A percentile compares a stretch with the other conserved stretches of the same genome.
Conservation (phyloP, 2,797 vertebrate genomes). For the Notamacropus eugenii region DNA sequence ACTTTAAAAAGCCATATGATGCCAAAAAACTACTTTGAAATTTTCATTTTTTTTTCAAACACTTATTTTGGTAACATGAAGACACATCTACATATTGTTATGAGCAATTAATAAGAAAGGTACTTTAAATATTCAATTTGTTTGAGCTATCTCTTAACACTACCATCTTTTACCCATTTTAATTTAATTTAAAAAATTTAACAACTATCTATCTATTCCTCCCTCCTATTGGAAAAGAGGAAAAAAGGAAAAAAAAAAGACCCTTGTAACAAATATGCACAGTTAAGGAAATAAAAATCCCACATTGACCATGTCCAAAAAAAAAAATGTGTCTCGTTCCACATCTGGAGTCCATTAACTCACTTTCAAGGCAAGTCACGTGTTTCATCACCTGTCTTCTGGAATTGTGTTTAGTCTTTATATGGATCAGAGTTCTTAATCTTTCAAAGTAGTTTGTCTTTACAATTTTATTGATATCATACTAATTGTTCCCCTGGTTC, state of each 20-base stretch:
- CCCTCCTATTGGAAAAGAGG: background rate
- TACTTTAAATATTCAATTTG: background rate
- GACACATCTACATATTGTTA: background rate
- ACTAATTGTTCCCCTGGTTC: background rate
- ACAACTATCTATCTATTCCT: background rate
- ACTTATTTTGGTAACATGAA: background rate
- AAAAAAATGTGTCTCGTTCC: background rate
- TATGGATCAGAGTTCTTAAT: background rate
- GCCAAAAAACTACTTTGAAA: background rate
- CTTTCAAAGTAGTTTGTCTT: background rate
- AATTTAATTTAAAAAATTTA: background rate
- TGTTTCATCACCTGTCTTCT: background rate
- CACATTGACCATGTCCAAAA: background rate
- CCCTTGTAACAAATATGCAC: background rate
- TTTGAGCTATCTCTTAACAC: background rate
- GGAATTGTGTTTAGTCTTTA: background rate
- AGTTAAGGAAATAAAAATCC: background rate
- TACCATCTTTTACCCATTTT: background rate
- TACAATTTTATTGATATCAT: background rate
- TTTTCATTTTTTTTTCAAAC: conserved; percentile 12
- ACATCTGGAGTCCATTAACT: background rate
- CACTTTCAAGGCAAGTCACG: background rate
- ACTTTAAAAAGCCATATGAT: background rate
- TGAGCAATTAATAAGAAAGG: background rate
- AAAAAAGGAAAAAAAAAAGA: background rate